Evolutionary conservation across 2,113 vertebrate genomes (phyloP).

Genomic region (Leptobrachium ailaonicum): DNA sequence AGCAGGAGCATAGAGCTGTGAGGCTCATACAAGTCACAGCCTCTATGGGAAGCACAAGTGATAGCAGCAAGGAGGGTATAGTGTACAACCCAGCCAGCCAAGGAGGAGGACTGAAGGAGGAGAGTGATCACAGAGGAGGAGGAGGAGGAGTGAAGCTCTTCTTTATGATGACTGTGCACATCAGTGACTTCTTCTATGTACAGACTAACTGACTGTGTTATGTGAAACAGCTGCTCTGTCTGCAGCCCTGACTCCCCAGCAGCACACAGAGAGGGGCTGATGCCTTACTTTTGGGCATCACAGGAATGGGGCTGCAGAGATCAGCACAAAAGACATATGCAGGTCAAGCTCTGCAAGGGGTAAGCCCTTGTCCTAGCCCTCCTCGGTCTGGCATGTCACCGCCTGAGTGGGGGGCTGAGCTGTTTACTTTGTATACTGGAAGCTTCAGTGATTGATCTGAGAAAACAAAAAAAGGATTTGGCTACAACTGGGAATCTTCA

Average conservation of each 20-base stretch:
- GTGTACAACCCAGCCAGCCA: conserved; percentile 22
- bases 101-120: conserved; percentile 35
- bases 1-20: conserved; percentile 8
- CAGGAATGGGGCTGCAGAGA: neutral
- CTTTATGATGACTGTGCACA: conserved; percentile 43
- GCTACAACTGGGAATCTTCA: neutral
- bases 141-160: neutral
- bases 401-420: conserved; percentile 5
- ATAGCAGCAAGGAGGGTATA: conserved; percentile 33
- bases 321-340: conserved; percentile 1
- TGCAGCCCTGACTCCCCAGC: neutral
- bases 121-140: conserved; percentile 26
- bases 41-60: conserved; percentile 34
- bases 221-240: neutral
- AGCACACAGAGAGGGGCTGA: neutral
- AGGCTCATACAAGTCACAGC: conserved; percentile 30
- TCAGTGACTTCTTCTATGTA: conserved; percentile 20
- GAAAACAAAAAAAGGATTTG: conserved; percentile 33
- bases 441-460: conserved; percentile 19
- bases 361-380: neutral
- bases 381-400: conserved; percentile 22
- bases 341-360: neutral
- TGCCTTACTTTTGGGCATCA: neutral
- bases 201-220: neutral
- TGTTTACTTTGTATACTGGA: conserved; percentile 29